Evolutionary conservation across 2,797 vertebrate genomes (phyloP).

Genomic region (Poecilia gillii): DNA sequence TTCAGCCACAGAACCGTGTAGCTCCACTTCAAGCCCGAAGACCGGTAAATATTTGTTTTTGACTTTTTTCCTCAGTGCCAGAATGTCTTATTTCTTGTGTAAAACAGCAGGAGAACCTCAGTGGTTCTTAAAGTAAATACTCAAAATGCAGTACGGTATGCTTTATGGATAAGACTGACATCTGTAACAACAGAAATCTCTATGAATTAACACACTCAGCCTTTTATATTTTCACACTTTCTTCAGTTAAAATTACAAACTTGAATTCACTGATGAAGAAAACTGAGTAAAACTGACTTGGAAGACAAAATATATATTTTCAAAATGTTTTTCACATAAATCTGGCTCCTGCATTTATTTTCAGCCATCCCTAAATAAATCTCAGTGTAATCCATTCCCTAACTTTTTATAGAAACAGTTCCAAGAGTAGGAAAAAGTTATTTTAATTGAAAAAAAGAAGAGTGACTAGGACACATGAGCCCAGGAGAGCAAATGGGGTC

Average conservation of each 20-base stretch:
- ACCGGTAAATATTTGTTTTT: slow-evolving; percentile 22
- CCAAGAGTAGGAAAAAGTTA: neutral
- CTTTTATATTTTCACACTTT: neutral
- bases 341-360: neutral
- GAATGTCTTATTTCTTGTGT: neutral
- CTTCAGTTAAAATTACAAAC: neutral
- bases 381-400: neutral
- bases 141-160: neutral
- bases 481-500: neutral
- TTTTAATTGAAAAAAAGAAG: neutral
- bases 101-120: neutral
- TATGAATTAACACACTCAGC: neutral
- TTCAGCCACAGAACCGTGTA: slow-evolving; percentile 1
- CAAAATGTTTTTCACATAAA: neutral
- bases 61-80: neutral
- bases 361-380: neutral
- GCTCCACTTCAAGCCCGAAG: slow-evolving; percentile 10
- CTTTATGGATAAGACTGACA: neutral
- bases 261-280: neutral
- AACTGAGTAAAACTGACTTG: neutral
- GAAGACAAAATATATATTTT: neutral
- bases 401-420: neutral
- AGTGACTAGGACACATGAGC: neutral
- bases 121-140: neutral
- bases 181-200: neutral